Evolutionary conservation across 2,113 vertebrate genomes (phyloP).

Genomic region (Tenebrosternarchus preto): DNA sequence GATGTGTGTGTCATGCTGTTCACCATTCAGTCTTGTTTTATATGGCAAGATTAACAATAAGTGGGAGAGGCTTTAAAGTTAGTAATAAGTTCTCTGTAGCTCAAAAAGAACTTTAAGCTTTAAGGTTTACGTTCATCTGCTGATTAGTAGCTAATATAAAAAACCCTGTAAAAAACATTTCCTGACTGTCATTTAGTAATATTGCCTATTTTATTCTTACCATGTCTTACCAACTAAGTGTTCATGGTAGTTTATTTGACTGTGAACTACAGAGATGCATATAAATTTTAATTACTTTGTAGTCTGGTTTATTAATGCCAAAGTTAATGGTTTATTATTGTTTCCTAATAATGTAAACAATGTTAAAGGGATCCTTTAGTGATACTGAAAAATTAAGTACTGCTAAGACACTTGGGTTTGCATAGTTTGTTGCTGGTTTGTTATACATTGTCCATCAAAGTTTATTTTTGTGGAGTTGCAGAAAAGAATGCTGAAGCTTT

Average conservation of each 20-base stretch:
- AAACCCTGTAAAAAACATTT: too few species aligned
- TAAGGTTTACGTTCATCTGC: neutral
- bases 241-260: too few species aligned
- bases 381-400: too few species aligned
- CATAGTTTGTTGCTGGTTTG: neutral
- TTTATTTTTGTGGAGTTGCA: neutral
- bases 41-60: conserved; percentile 51
- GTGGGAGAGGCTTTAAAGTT: conserved; percentile 47
- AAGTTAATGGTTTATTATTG: too few species aligned
- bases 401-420: neutral
- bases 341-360: too few species aligned
- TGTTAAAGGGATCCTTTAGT: conserved; percentile 1
- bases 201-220: too few species aligned
- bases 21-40: conserved; percentile 58
- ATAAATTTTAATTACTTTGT: too few species aligned
- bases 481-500: conserved; percentile 12
- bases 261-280: too few species aligned
- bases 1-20: conserved; percentile 45
- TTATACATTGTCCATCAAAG: neutral
- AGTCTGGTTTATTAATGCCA: too few species aligned
- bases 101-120: conserved; percentile 47
- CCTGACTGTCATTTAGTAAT: too few species aligned
- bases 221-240: too few species aligned
- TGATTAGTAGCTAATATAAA: neutral
- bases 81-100: conserved; percentile 59